A percentile compares a stretch with the other conserved stretches of the same genome.
Conservation (phyloP, 1,140 invertebrate species). For the Magallana gigas region DNA sequence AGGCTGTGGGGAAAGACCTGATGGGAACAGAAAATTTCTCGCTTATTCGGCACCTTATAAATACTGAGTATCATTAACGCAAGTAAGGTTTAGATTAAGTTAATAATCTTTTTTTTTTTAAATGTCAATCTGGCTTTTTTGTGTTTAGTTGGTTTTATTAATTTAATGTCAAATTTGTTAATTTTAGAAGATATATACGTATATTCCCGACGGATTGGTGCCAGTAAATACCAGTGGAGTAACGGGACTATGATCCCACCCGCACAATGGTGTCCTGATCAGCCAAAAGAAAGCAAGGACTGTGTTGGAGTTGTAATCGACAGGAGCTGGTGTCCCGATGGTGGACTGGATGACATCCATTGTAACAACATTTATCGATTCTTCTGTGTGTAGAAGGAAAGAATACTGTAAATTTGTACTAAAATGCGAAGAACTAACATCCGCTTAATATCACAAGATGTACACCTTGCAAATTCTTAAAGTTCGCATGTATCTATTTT, state of each 20-base stretch:
- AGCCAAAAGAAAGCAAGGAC: background rate
- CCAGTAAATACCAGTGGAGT: background rate
- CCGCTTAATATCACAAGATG: too few species aligned
- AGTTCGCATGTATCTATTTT: too few species aligned
- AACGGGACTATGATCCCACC: background rate
- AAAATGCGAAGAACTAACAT: too few species aligned
- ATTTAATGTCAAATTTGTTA: background rate
- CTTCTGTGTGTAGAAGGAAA: background rate
- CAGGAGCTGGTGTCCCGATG: background rate
- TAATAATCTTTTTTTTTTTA: background rate
- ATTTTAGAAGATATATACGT: background rate
- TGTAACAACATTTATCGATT: background rate
- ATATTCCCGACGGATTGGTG: background rate
- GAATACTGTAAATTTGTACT: too few species aligned
- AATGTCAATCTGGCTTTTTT: too few species aligned
- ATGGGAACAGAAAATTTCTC: background rate
- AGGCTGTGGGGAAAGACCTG: background rate
- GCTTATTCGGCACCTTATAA: background rate
- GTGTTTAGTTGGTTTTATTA: background rate
- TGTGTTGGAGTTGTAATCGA: background rate
- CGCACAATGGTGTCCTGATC: background rate
- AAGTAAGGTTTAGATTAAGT: background rate
- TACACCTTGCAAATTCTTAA: too few species aligned
- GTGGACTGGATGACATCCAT: background rate
- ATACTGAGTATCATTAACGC: background rate